phyloP scores from a whole-genome alignment of 2,888 invertebrate genomes.

The Eupithecia tripunctaria region DNA sequence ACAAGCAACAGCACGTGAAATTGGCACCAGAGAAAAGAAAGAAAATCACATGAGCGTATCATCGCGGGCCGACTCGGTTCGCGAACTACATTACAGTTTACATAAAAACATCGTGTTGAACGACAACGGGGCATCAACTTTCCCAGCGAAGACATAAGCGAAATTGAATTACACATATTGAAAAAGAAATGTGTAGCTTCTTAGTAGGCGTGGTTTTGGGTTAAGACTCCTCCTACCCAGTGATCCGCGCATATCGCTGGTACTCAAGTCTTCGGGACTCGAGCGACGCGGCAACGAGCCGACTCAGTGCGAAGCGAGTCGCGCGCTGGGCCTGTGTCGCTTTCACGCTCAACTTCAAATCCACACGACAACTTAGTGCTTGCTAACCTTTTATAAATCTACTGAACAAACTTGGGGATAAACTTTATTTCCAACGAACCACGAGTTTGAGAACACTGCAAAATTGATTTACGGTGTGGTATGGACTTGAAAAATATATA shows the following conservation, averaged over 20 bases:
- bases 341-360: slow-evolving; percentile 61
- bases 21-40: slow-evolving; percentile 73
- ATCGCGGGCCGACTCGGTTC: slow-evolving; percentile 78
- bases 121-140: slow-evolving; percentile 85
- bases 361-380: slow-evolving; percentile 49
- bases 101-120: slow-evolving; percentile 85
- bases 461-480: slow-evolving; percentile 57
- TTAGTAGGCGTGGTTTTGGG: slow-evolving; percentile 81
- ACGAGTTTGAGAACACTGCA: slow-evolving; percentile 47
- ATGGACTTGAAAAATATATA: slow-evolving; percentile 51
- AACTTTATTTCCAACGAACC: slow-evolving; percentile 64
- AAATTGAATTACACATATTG: slow-evolving; percentile 85
- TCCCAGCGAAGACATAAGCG: slow-evolving; percentile 85
- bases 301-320: slow-evolving; percentile 63
- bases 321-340: slow-evolving; percentile 64
- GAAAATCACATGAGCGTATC: slow-evolving; percentile 74
- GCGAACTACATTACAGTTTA: slow-evolving; percentile 84
- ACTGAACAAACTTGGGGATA: slow-evolving; percentile 56
- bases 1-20: slow-evolving; percentile 78
- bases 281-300: slow-evolving; percentile 40
- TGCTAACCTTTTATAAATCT: slow-evolving; percentile 46
- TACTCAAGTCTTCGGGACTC: slow-evolving; percentile 57
- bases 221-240: slow-evolving; percentile 78
- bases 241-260: slow-evolving; percentile 78
- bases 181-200: slow-evolving; percentile 84